Evolutionary conservation across 2,888 invertebrate genomes (phyloP), one percentile per base, ranked within the genome.

Genomic region (Drosophila conformis): DNA sequence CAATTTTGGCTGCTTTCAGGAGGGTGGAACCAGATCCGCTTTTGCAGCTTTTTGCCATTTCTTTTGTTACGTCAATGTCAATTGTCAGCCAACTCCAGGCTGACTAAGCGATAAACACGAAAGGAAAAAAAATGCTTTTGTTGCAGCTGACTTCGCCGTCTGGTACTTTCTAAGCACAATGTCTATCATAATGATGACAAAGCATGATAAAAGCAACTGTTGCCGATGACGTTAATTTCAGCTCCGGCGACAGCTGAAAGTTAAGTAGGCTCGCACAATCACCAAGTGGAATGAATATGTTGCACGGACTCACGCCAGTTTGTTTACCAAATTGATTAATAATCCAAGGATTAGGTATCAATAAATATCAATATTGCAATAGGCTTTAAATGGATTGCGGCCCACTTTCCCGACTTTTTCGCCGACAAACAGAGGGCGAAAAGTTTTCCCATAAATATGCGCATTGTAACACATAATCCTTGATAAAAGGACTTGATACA

Each of bases 391-490:
- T 46, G 27, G 51, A 31, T 42, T 42, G 57, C 7, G 53, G 42
- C 53, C 38, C 27, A 51, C 58, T 68, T 68, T 49, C 48, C 31
- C 46, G 2, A 25, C 25, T 25, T 25, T 3, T 31, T 31, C 13
- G 31, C 18, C 10, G 35, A 29, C 73, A 68, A 59, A 59, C 62
- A 40, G 48, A 29, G 53, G 21, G 53, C 31, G 35, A 60, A 78
- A 78, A 78, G 53, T 78, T 79, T 78, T 35, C 51, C 61, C 71
- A 78, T 79, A 76, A 78, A 69, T 69, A 70, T 69, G 51, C 35
- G 71, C 72, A 42, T 52, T 72, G 66, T 35, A 21, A n/a, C n/a
- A 35, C 58, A 25, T 69, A 68, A 80, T 80, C 64, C 64, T 38
- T 57, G 49, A 58, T 69, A 56, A 58, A 58, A 35, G 18, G 38